phyloP scores from a whole-genome alignment of 2,888 invertebrate species.

The Drosophila mettleri region DNA sequence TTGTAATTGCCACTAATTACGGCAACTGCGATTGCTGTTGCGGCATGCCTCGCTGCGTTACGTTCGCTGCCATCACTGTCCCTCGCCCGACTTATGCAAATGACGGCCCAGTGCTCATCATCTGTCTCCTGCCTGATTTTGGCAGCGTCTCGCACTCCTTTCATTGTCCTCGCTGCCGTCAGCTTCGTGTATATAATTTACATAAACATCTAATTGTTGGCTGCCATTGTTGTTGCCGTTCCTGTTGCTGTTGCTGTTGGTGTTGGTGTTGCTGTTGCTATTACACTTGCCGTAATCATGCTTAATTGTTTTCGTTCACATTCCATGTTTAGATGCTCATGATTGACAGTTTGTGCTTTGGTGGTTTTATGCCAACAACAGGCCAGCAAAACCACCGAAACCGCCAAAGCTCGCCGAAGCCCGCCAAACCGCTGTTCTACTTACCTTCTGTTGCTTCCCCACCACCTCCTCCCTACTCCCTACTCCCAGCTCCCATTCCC shows the following conservation, averaged over 20 bases:
- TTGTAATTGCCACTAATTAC: slow-evolving; percentile 76
- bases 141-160: slow-evolving; percentile 41
- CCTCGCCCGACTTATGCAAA: slow-evolving; percentile 64
- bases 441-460: no score
- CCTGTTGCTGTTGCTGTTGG: slow-evolving; percentile 10
- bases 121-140: slow-evolving; percentile 42
- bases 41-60: background rate
- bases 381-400: slow-evolving; percentile 54
- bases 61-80: slow-evolving; percentile 1
- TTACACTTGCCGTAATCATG: slow-evolving; percentile 74
- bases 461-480: background rate
- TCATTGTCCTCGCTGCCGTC: slow-evolving; percentile 8
- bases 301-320: slow-evolving; percentile 76
- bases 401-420: slow-evolving; percentile 24
- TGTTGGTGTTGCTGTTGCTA: slow-evolving; percentile 19
- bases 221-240: slow-evolving; percentile 40
- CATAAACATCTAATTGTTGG: slow-evolving; percentile 79
- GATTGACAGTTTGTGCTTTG: slow-evolving; percentile 77
- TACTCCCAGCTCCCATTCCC: background rate
- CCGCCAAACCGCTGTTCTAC: slow-evolving; percentile 1
- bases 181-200: slow-evolving; percentile 66
- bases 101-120: slow-evolving; percentile 47
- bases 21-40: slow-evolving; percentile 60
- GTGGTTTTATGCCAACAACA: slow-evolving; percentile 66
- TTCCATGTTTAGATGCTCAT: slow-evolving; percentile 70